Percentiles rank a stretch among this genome's conserved stretches.
These are phyloP conservation scores for Drosophila ficusphila DNA, from an alignment of 1,140 invertebrate genomes.

Conservation along the genomic window DNA sequence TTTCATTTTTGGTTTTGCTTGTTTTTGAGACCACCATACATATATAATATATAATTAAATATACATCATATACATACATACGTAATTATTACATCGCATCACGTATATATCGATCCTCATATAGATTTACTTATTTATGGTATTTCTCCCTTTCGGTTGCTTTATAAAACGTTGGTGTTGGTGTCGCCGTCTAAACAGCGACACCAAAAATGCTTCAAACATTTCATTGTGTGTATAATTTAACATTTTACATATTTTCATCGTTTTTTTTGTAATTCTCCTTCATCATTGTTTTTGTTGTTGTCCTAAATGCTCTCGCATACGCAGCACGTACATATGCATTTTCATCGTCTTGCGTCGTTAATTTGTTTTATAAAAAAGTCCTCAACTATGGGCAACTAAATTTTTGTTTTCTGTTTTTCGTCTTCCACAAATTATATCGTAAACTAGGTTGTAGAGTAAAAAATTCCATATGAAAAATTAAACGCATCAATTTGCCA, in stretches of 20 bases:
- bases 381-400: conserved; percentile 63
- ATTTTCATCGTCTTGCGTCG: conserved; percentile 38
- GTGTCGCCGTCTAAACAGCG: conserved; percentile 67
- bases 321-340: conserved; percentile 23
- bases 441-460: conserved; percentile 74
- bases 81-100: conserved; percentile 67
- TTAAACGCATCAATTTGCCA: conserved; percentile 66
- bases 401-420: conserved; percentile 40
- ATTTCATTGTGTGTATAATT: conserved; percentile 72
- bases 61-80: conserved; percentile 53
- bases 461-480: conserved; percentile 76
- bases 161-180: conserved; percentile 77
- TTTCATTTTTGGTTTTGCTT: conserved; percentile 66
- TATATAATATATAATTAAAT: conserved; percentile 71
- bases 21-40: conserved; percentile 64
- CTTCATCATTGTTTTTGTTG: conserved; percentile 35
- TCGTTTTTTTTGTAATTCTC: conserved; percentile 33
- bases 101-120: conserved; percentile 37
- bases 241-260: conserved; percentile 58
- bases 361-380: conserved; percentile 67
- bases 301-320: conserved; percentile 74
- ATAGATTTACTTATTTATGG: conserved; percentile 32
- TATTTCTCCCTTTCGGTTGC: conserved; percentile 41
- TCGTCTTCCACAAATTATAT: conserved; percentile 47
- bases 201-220: conserved; percentile 80